These are phyloP conservation scores for Spea multiplicata DNA, from an alignment of 2,113 vertebrate species.

Conservation along the genomic window DNA sequence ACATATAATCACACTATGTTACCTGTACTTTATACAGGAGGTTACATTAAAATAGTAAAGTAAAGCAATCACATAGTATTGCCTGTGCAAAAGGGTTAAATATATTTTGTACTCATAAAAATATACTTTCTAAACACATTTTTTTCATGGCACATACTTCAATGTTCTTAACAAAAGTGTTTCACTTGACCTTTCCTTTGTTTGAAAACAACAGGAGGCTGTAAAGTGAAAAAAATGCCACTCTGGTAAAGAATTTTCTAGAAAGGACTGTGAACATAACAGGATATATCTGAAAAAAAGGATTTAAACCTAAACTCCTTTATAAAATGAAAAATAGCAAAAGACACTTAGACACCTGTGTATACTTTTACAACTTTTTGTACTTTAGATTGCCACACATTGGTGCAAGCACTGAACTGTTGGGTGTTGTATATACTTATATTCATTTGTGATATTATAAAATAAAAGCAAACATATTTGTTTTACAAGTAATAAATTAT, in stretches of 20 bases:
- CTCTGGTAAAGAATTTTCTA: slow-evolving; percentile 15
- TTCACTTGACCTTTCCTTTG: slow-evolving; percentile 46
- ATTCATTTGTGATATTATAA: too few species aligned
- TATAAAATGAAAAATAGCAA: slow-evolving; percentile 33
- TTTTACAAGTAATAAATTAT: too few species aligned
- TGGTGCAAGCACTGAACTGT: too few species aligned
- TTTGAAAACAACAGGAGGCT: slow-evolving; percentile 42
- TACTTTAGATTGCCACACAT: background rate
- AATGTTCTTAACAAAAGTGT: slow-evolving; percentile 37
- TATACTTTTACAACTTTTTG: background rate
- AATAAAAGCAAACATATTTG: too few species aligned
- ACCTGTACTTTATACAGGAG: too few species aligned
- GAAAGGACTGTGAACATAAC: background rate
- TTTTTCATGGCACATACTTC: slow-evolving; percentile 28
- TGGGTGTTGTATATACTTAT: too few species aligned
- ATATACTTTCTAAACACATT: slow-evolving; percentile 2
- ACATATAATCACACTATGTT: too few species aligned
- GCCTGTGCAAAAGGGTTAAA: background rate
- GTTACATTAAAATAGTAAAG: too few species aligned
- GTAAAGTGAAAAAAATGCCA: slow-evolving; percentile 32
- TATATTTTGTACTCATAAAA: background rate
- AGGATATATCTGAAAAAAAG: slow-evolving; percentile 20
- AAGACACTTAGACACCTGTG: slow-evolving; percentile 21
- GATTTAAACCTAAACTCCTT: slow-evolving; percentile 10
- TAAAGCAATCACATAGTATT: too few species aligned